Conservation (phyloP, 2,888 invertebrate species). For the Xiphydria camelus region DNA sequence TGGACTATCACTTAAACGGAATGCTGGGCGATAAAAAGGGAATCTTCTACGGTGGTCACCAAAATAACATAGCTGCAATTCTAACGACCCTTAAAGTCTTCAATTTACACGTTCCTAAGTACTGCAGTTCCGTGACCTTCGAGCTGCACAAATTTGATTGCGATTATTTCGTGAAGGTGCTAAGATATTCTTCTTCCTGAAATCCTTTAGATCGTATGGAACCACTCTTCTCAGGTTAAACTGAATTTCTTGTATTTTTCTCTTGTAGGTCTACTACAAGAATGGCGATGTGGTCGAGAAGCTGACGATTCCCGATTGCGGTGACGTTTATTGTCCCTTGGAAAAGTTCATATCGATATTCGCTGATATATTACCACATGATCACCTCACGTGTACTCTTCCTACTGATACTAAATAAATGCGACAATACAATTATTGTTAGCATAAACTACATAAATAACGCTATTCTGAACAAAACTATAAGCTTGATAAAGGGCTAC, state of each 20-base stretch:
- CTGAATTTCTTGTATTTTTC: neutral
- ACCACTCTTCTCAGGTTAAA: neutral
- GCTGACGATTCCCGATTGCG: slow-evolving; percentile 31
- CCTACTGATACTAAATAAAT: too few species aligned
- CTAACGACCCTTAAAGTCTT: slow-evolving; percentile 20
- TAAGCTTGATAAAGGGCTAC: too few species aligned
- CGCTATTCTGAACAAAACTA: too few species aligned
- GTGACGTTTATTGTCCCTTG: slow-evolving; percentile 30
- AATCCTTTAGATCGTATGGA: too few species aligned
- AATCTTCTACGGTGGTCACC: slow-evolving; percentile 8
- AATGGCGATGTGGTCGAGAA: slow-evolving; percentile 20
- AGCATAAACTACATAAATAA: too few species aligned
- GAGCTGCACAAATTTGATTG: slow-evolving; percentile 19
- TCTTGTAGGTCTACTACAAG: slow-evolving; percentile 31
- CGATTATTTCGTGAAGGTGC: slow-evolving; percentile 19
- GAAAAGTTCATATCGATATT: slow-evolving; percentile 29
- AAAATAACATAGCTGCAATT: neutral
- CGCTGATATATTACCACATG: slow-evolving; percentile 25
- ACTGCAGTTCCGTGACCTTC: slow-evolving; percentile 19
- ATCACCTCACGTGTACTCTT: too few species aligned
- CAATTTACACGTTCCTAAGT: slow-evolving; percentile 20
- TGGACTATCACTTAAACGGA: slow-evolving; percentile 12
- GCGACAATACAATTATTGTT: too few species aligned
- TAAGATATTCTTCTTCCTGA: neutral
- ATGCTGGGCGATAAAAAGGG: neutral